Evolutionary conservation across 2,888 invertebrate species (phyloP).

Genomic region (Andricus curvator): DNA sequence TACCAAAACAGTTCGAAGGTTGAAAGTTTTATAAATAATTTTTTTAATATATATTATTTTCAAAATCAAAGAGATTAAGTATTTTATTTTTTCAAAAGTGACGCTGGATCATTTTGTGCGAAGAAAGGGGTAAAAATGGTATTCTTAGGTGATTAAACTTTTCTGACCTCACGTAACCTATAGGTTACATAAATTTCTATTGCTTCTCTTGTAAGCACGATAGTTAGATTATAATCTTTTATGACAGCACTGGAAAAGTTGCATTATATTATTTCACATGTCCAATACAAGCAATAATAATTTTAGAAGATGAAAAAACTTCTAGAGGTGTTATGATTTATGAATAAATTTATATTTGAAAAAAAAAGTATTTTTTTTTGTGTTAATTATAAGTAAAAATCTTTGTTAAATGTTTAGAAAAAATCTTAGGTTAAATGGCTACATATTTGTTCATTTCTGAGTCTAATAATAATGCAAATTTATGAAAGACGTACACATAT

Average conservation of each 20-base stretch:
- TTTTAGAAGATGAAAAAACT: background rate
- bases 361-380: background rate
- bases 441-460: background rate
- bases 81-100: constrained; percentile 19
- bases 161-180: constrained; percentile 25
- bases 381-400: background rate
- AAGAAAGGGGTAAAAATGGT: constrained; percentile 32
- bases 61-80: background rate
- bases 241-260: constrained; percentile 33
- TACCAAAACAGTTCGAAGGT: background rate
- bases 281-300: background rate
- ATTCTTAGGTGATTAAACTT: constrained; percentile 24
- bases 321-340: no score
- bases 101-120: background rate
- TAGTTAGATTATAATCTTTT: constrained; percentile 37
- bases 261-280: constrained; percentile 9
- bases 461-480: background rate
- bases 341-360: background rate
- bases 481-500: background rate
- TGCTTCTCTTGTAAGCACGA: constrained; percentile 23
- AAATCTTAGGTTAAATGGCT: background rate
- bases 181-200: constrained; percentile 37
- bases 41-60: background rate
- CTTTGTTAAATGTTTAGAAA: background rate
- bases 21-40: background rate